Percentiles rank a stretch among this genome's conserved stretches.
Conservation (phyloP, 2,797 vertebrate species). For the Capromys pilorides region DNA sequence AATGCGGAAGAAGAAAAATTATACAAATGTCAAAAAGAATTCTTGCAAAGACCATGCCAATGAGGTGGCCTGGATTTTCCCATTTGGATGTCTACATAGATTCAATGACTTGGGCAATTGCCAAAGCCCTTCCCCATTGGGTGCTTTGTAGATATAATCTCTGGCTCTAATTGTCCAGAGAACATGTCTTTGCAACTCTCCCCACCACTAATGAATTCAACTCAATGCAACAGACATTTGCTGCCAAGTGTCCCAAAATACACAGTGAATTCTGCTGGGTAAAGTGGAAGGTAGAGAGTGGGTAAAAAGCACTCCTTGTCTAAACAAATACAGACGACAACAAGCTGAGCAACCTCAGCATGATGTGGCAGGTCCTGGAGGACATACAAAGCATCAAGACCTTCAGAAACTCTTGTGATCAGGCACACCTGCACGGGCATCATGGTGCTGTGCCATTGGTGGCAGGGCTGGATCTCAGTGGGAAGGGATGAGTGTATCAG, state of each 20-base stretch:
- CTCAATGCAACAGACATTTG: background rate
- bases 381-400: background rate
- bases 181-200: background rate
- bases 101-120: background rate
- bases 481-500: background rate
- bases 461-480: background rate
- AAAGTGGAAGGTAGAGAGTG: background rate
- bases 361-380: fast-evolving
- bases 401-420: background rate
- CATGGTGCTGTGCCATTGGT: background rate
- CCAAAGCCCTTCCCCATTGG: background rate
- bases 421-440: too few species aligned
- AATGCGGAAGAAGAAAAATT: conserved; percentile 45
- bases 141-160: background rate
- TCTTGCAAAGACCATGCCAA: background rate
- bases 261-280: background rate
- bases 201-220: background rate
- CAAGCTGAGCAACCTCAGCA: fast-evolving
- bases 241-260: background rate
- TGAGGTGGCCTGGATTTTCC: background rate
- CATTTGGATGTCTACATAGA: background rate
- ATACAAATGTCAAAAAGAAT: conserved; percentile 35
- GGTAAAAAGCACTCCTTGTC: background rate
- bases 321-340: background rate
- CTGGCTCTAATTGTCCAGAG: background rate